phyloP scores from a whole-genome alignment of 1,140 invertebrate species.

The Fragariocoptes setiger region DNA sequence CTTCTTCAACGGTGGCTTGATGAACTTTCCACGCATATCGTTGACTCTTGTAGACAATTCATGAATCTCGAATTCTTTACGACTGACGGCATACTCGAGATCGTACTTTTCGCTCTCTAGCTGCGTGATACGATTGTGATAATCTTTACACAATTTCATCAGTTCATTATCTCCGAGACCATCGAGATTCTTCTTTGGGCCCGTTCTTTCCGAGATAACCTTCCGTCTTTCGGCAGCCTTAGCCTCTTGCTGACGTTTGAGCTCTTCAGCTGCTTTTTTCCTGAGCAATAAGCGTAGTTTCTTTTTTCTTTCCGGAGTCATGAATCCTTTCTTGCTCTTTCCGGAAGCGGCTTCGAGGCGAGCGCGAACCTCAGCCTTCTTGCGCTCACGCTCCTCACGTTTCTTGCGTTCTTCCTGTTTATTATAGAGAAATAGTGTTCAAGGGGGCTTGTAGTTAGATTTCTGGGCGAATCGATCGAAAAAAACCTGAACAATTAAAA shows the following conservation, averaged over 20 bases:
- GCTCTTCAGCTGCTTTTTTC: conserved; percentile 5
- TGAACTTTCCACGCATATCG: conserved; percentile 6
- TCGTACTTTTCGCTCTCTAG: conserved; percentile 97
- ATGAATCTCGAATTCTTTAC: conserved; percentile 46
- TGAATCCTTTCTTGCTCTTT: conserved; percentile 95
- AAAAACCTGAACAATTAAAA: too few species aligned
- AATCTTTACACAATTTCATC: too few species aligned
- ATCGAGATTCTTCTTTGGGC: conserved; percentile 1
- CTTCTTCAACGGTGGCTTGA: too few species aligned
- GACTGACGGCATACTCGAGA: too few species aligned
- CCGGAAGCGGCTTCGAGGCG: conserved; percentile 76
- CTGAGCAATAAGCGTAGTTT: conserved; percentile 41
- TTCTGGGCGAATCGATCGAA: too few species aligned
- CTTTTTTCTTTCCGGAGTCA: conserved; percentile 90
- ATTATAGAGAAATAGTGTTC: too few species aligned
- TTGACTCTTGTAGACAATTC: conserved; percentile 4
- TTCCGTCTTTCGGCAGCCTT: conserved; percentile 3
- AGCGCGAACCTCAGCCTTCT: conserved; percentile 40
- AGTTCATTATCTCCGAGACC: conserved; percentile 4
- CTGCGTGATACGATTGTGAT: conserved; percentile 72
- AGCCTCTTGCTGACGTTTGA: conserved; percentile 5
- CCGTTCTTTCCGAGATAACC: conserved; percentile 3
- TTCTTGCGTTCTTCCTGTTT: too few species aligned
- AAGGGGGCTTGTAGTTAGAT: too few species aligned
- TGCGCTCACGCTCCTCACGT: conserved; percentile 12